These are phyloP conservation scores for Lasiommata megera DNA, from an alignment of 2,888 invertebrate species.

Conservation along the genomic window DNA sequence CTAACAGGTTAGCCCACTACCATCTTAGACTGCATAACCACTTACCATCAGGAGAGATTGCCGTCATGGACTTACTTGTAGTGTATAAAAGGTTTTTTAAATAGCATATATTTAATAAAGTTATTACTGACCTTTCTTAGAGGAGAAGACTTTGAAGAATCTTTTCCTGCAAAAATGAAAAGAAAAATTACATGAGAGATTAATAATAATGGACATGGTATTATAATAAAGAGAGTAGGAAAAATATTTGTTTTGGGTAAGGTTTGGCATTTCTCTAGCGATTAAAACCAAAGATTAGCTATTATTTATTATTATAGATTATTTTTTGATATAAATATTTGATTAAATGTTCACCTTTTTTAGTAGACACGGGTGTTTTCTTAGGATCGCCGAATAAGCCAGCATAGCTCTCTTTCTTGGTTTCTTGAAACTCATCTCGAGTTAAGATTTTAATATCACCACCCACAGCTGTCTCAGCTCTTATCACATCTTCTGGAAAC, in stretches of 20 bases:
- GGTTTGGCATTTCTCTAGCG: too few relatives aligned
- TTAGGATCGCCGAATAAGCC: constrained; percentile 68
- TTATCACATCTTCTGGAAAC: constrained; percentile 88
- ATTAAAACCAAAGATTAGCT: too few relatives aligned
- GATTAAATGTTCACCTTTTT: constrained; percentile 49
- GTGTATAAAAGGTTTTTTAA: too few relatives aligned
- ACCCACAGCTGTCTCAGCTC: constrained; percentile 86
- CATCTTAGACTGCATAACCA: too few relatives aligned
- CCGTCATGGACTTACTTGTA: too few relatives aligned
- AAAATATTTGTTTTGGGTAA: too few relatives aligned
- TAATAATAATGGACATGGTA: not conserved
- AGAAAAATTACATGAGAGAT: not conserved
- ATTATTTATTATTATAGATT: too few relatives aligned
- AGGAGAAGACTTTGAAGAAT: constrained; percentile 43
- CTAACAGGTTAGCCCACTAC: too few relatives aligned
- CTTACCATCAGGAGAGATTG: too few relatives aligned
- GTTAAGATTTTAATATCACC: constrained; percentile 87
- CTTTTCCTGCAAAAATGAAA: not conserved
- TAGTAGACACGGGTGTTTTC: constrained; percentile 52
- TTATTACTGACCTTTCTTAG: constrained; percentile 48
- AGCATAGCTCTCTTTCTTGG: constrained; percentile 70
- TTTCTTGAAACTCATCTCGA: constrained; percentile 77
- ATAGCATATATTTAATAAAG: not conserved
- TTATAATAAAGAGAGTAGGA: too few relatives aligned
- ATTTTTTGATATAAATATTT: not conserved